A percentile compares a stretch with the other conserved stretches of the same genome.
These are phyloP conservation scores for Andrena bucephala DNA, from an alignment of 2,888 invertebrate genomes.

Conservation along the genomic window DNA sequence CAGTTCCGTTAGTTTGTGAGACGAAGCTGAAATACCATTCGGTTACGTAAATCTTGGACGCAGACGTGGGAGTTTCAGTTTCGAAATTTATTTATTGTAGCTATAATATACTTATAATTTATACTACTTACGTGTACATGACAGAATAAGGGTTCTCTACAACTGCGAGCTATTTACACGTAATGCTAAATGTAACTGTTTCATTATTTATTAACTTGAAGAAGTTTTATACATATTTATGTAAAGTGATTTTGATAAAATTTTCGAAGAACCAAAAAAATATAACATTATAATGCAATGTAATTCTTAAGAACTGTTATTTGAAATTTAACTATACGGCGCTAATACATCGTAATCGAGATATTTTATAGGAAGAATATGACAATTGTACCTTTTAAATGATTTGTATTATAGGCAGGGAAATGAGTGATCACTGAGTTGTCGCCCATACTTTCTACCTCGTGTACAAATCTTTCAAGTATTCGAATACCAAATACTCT, in stretches of 20 bases:
- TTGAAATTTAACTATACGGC: not conserved
- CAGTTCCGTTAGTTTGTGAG: not conserved
- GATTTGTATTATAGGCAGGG: conserved; percentile 29
- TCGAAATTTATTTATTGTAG: conserved; percentile 38
- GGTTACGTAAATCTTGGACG: not conserved
- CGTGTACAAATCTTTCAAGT: conserved; percentile 52
- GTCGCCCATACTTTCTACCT: conserved; percentile 29
- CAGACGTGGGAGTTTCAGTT: not conserved
- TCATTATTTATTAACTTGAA: conserved; percentile 29
- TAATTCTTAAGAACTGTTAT: not conserved
- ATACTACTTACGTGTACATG: conserved; percentile 28
- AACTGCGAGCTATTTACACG: conserved; percentile 28
- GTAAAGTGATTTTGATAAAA: conserved; percentile 7
- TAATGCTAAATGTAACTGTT: not conserved
- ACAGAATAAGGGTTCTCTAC: conserved; percentile 15
- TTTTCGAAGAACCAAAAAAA: conserved; percentile 8
- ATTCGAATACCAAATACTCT: conserved; percentile 68
- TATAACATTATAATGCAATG: not conserved
- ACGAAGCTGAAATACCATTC: not conserved
- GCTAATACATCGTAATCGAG: not conserved
- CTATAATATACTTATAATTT: conserved; percentile 25
- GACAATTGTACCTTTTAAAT: conserved; percentile 7
- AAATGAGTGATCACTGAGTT: conserved; percentile 2
- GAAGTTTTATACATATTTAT: not conserved
- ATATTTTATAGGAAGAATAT: conserved; percentile 15